phyloP scores from a whole-genome alignment of 2,797 vertebrate species.

The Enoplosus armatus region DNA sequence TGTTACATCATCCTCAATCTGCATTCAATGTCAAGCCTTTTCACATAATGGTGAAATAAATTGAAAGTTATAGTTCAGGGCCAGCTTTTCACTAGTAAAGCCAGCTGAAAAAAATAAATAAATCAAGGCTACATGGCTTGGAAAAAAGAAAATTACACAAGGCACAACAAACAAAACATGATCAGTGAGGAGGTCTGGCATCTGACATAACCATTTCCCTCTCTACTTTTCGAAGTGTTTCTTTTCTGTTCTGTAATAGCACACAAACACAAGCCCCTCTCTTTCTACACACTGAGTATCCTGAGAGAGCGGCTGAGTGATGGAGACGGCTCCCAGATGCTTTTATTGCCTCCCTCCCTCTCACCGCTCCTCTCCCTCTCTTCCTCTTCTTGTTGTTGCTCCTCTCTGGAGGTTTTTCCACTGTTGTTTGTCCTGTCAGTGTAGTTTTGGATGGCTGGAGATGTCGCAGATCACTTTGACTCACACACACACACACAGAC shows the following conservation, averaged over 20 bases:
- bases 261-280: conserved; percentile 27
- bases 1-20: conserved; percentile 7
- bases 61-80: neutral
- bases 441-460: conserved; percentile 42
- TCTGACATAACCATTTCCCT: conserved; percentile 31
- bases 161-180: conserved; percentile 23
- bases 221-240: conserved; percentile 15
- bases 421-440: conserved; percentile 56
- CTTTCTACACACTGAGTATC: conserved; percentile 23
- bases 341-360: conserved; percentile 43
- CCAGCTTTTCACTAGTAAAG: conserved; percentile 1
- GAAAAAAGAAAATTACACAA: conserved; percentile 31
- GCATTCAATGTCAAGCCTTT: neutral
- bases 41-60: conserved; percentile 8
- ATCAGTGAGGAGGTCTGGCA: conserved; percentile 2
- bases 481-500: neutral
- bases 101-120: neutral
- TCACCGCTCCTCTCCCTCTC: conserved; percentile 1
- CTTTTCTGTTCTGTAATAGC: conserved; percentile 27
- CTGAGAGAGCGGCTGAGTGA: conserved; percentile 49
- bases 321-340: conserved; percentile 38
- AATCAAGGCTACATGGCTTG: neutral
- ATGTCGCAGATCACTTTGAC: conserved; percentile 37
- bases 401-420: conserved; percentile 33
- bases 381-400: conserved; percentile 19